Evolutionary conservation across 2,113 vertebrate genomes (phyloP).

Genomic region (Ochotona curzoniae): DNA sequence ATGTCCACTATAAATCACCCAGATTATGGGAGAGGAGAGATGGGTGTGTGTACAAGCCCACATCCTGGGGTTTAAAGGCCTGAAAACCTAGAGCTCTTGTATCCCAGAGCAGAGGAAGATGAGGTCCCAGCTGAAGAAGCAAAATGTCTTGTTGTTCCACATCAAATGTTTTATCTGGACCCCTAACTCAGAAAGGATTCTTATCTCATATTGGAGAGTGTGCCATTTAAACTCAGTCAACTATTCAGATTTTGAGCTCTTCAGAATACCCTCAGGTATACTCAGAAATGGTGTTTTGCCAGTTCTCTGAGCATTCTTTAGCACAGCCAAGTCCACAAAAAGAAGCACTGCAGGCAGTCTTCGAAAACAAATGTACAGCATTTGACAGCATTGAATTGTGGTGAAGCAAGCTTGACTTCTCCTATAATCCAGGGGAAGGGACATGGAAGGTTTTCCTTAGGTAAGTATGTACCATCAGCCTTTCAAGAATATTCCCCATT

Average conservation of each 20-base stretch:
- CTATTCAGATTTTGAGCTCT: neutral
- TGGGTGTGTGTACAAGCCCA: fast-evolving
- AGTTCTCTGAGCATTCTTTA: neutral
- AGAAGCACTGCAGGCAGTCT: neutral
- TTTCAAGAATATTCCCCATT: neutral
- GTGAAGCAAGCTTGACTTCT: neutral
- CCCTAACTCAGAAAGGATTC: neutral
- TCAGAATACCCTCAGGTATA: neutral
- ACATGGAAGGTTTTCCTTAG: fast-evolving
- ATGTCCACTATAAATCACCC: fast-evolving
- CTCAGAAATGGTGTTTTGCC: neutral
- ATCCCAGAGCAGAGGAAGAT: neutral
- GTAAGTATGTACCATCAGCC: neutral
- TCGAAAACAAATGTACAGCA: neutral
- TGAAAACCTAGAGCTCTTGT: fast-evolving
- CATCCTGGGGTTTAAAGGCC: neutral
- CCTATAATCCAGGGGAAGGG: neutral
- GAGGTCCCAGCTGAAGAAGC: neutral
- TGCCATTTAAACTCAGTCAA: neutral
- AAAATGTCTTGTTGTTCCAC: neutral
- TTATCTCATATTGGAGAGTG: neutral
- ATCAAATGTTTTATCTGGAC: neutral
- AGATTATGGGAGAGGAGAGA: too few relatives aligned
- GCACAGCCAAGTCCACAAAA: neutral
- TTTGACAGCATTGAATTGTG: neutral